Conservation (phyloP, 35 echinoderm and acorn worm genomes). For the Hemicentrotus pulcherrimus region DNA sequence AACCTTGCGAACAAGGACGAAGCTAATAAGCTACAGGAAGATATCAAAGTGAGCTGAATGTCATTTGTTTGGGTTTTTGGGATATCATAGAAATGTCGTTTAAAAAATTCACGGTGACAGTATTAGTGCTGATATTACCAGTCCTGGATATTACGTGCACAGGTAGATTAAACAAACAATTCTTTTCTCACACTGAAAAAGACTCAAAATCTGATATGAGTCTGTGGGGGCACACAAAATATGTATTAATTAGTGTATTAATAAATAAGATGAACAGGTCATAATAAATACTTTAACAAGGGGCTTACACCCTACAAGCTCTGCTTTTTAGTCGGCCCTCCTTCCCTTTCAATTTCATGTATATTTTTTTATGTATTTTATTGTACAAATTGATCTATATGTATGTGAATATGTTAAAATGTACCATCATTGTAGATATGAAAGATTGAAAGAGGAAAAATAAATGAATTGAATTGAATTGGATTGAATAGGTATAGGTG, state of each 20-base stretch:
- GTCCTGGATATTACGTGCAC: background rate
- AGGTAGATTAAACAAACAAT: background rate
- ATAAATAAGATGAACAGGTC: background rate
- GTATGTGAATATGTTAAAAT: no score
- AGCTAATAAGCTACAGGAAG: background rate
- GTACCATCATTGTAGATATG: no score
- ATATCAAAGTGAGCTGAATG: background rate
- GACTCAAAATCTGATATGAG: background rate
- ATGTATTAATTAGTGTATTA: background rate
- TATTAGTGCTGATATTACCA: background rate
- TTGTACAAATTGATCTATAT: no score
- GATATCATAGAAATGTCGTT: background rate
- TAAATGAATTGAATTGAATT: no score
- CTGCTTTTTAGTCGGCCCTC: no score
- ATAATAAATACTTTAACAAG: no score
- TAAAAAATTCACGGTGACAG: background rate
- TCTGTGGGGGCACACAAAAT: background rate
- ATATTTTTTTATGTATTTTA: no score
- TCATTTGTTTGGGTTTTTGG: no score
- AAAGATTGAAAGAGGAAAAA: no score
- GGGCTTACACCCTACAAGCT: no score
- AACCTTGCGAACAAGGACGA: background rate
- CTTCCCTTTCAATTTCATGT: no score
- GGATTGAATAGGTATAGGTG: no score
- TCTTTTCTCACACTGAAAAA: background rate